These are phyloP conservation scores for Rousettus madagascariensis DNA, from an alignment of 2,797 vertebrate genomes.

Conservation along the genomic window DNA sequence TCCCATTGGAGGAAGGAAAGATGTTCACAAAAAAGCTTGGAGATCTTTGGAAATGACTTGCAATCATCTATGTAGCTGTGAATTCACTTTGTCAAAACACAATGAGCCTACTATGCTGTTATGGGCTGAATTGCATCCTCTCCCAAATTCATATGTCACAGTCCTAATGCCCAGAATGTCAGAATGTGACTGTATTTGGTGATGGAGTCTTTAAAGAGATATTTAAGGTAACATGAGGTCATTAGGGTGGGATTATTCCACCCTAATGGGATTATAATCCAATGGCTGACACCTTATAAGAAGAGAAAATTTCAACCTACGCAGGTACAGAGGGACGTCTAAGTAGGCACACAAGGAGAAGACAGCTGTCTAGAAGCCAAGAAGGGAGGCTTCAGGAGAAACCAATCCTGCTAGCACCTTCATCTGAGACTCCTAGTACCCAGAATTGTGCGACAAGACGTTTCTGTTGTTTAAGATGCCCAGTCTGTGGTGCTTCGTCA, in stretches of 20 bases:
- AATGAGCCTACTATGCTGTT: background rate
- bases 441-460: background rate
- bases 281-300: background rate
- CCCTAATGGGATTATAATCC: background rate
- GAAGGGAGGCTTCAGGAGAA: background rate
- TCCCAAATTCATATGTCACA: background rate
- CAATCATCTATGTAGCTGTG: background rate
- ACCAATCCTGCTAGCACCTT: background rate
- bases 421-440: background rate
- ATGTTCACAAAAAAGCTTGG: background rate
- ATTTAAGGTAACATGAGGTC: background rate
- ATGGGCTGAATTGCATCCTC: background rate
- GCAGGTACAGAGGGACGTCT: too few species aligned
- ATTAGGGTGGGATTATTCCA: too few species aligned
- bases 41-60: background rate
- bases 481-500: background rate
- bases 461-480: background rate
- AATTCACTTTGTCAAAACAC: background rate
- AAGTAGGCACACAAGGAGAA: background rate
- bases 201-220: background rate
- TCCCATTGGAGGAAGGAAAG: background rate
- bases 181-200: background rate
- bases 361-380: fast-evolving
- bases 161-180: background rate
- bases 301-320: background rate